phyloP scores from a whole-genome alignment of 1,140 invertebrate species.

The Ceratina australensis region DNA sequence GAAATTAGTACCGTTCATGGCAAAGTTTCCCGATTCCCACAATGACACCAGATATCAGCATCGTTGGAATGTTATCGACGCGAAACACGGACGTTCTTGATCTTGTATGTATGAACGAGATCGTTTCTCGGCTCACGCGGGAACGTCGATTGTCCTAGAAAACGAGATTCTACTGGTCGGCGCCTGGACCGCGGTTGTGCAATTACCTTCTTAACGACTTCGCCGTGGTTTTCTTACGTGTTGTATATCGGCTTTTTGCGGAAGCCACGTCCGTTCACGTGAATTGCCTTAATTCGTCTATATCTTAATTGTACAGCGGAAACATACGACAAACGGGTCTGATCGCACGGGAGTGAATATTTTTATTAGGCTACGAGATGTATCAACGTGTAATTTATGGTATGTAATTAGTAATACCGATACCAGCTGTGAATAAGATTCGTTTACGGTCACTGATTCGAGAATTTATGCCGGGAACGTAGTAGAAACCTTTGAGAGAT shows the following conservation, averaged over 20 bases:
- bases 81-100: conserved; percentile 50
- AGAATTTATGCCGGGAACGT: not conserved
- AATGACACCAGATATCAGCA: conserved; percentile 35
- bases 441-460: conserved; percentile 3
- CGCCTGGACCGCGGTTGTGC: conserved; percentile 48
- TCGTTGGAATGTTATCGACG: conserved; percentile 56
- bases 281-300: not conserved
- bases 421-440: not conserved
- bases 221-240: conserved; percentile 28
- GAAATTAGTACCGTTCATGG: not conserved
- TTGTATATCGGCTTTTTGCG: conserved; percentile 28
- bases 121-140: conserved; percentile 21
- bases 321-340: not conserved
- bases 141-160: conserved; percentile 65
- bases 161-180: conserved; percentile 60
- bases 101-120: conserved; percentile 52
- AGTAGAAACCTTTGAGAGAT: not conserved
- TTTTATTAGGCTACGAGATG: not conserved
- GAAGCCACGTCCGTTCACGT: conserved; percentile 9
- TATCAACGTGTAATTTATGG: not conserved
- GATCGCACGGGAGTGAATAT: not conserved
- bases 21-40: not conserved
- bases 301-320: conserved; percentile 24
- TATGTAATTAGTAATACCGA: not conserved
- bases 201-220: conserved; percentile 50